A percentile compares a stretch with the other conserved stretches of the same genome.
Evolutionary conservation across 2,113 vertebrate genomes (phyloP).

Genomic region (Collichthys lucidus): DNA sequence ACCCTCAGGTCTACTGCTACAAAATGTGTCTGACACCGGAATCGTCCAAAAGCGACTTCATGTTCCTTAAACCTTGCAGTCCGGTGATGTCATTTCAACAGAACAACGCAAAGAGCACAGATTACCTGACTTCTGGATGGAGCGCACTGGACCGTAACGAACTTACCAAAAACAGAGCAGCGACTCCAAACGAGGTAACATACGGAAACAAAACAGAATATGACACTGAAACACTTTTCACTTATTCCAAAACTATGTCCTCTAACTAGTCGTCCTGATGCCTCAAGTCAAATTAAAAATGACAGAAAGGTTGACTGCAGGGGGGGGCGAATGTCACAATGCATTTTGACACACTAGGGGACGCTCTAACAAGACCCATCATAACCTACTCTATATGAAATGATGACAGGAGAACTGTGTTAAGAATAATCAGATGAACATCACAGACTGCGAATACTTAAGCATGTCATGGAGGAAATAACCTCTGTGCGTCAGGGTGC

Average conservation of each 20-base stretch:
- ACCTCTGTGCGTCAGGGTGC: conserved; percentile 29
- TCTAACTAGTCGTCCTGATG: background rate
- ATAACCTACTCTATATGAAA: background rate
- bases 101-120: conserved; percentile 85
- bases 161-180: conserved; percentile 66
- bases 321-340: background rate
- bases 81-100: conserved; percentile 71
- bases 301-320: background rate
- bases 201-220: background rate
- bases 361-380: background rate
- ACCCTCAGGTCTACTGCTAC: conserved; percentile 88
- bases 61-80: conserved; percentile 91
- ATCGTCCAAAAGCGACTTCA: conserved; percentile 90
- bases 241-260: background rate
- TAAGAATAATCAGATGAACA: no score
- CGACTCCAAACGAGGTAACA: conserved; percentile 82
- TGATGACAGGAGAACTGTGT: no score
- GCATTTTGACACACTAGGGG: conserved; percentile 18
- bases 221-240: background rate
- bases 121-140: conserved; percentile 81
- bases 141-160: conserved; percentile 70
- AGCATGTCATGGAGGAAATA: background rate
- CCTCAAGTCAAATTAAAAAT: conserved; percentile 6
- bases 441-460: no score
- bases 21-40: conserved; percentile 90